Conservation (phyloP, 2,888 invertebrate species). For the Limnephilus auricula region DNA sequence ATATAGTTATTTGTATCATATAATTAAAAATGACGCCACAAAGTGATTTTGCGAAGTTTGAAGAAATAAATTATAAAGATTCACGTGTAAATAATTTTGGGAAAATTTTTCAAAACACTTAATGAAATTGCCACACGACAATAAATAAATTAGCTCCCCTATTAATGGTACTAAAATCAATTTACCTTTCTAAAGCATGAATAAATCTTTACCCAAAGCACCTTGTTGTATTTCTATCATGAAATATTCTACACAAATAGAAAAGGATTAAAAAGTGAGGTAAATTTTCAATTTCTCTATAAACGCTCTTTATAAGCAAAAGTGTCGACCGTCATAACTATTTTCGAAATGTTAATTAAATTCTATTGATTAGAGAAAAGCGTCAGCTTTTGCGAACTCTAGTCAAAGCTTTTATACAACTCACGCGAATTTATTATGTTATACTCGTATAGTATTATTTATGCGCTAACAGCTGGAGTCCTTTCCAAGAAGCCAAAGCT, state of each 20-base stretch:
- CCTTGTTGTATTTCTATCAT: constrained; percentile 54
- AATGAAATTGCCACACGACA: too few species aligned
- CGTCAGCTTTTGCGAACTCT: neutral
- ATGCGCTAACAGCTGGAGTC: neutral
- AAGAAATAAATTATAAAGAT: too few species aligned
- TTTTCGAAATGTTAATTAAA: constrained; percentile 17
- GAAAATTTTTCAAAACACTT: too few species aligned
- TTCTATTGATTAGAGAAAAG: neutral
- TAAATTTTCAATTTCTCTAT: neutral
- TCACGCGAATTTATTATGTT: neutral
- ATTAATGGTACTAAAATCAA: too few species aligned
- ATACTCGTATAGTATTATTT: too few species aligned
- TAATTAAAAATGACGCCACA: too few species aligned
- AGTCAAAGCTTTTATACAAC: neutral
- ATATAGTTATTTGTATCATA: too few species aligned
- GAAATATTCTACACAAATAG: constrained; percentile 57
- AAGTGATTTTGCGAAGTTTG: too few species aligned
- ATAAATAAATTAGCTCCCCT: too few species aligned
- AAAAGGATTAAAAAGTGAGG: constrained; percentile 2
- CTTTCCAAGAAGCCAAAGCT: neutral
- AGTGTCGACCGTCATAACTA: constrained; percentile 7
- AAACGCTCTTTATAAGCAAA: neutral
- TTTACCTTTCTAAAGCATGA: too few species aligned
- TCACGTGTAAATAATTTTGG: too few species aligned
- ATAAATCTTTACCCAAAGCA: too few species aligned